These are phyloP conservation scores for Priocnemis perturbator DNA, from an alignment of 2,888 invertebrate species.

Conservation along the genomic window DNA sequence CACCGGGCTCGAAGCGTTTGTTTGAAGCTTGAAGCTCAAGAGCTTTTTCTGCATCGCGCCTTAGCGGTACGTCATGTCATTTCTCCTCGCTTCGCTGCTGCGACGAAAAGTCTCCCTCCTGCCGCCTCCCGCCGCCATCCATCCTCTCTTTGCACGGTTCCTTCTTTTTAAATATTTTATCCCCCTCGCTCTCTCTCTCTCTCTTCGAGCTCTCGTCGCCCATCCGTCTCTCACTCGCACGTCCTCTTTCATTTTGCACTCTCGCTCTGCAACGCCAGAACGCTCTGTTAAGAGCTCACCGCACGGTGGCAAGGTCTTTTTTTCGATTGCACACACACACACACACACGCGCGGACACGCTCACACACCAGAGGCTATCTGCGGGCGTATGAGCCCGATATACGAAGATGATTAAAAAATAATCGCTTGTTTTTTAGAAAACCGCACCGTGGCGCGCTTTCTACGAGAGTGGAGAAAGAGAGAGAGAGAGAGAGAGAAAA, in stretches of 20 bases:
- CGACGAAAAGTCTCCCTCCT: conserved; percentile 4
- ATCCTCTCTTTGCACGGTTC: conserved; percentile 16
- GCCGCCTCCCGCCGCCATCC: conserved; percentile 3
- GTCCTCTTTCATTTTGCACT: conserved; percentile 42
- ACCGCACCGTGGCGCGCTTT: neutral
- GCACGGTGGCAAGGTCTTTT: conserved; percentile 24
- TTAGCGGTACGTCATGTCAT: conserved; percentile 60
- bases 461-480: neutral
- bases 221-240: conserved; percentile 3
- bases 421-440: conserved; percentile 19
- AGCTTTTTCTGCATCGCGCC: conserved; percentile 68
- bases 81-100: conserved; percentile 49
- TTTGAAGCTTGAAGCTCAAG: conserved; percentile 59
- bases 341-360: conserved; percentile 17
- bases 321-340: conserved; percentile 20
- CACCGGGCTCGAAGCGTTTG: conserved; percentile 49
- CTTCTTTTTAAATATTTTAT: neutral
- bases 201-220: conserved; percentile 21
- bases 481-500: too few relatives aligned
- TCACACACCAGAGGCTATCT: conserved; percentile 18
- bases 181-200: neutral
- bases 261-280: conserved; percentile 38
- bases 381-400: conserved; percentile 29
- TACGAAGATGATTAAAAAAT: conserved; percentile 40
- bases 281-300: conserved; percentile 42